Evolutionary conservation across 2,113 vertebrate genomes (phyloP), one percentile per base, ranked within the genome.

Genomic region (Oncorhynchus keta): DNA sequence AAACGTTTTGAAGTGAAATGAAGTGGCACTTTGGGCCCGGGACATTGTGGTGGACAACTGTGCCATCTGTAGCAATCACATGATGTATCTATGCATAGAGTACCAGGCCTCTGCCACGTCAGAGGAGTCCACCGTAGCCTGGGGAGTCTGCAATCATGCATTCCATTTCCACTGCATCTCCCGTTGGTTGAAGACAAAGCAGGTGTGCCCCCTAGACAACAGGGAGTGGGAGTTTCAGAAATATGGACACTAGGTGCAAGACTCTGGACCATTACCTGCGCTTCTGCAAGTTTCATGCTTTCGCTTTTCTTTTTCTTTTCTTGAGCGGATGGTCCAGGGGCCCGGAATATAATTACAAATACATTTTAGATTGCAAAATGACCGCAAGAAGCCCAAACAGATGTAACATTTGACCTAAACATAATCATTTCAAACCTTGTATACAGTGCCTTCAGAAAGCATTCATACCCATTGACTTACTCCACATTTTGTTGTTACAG

Each of bases 91-190:
- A 59, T 99, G 98, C 88, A 99, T 99, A 92, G 97, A 99, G 84
- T 99, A 99, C 89, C 98, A 99, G 87, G 97, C 97, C 1, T 99
- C 98, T 3, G 98, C 98, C 11, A 99, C 97, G 30, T 99, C 98
- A 9, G 98, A 99, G 85, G 98, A 99, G 82, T 99, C 97, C 86
- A 99, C 98, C 9, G 98, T 99, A 4, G 97, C 98, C 0, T 99
- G 97, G 97, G 97, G 97, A 1, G 98, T 99, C 83, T 99, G 98
- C 92, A 99, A 99, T 68, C 98, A 99, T 6, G 98, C 97, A 9
- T 99, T 99, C 87, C 97, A 99, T 82, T 99, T 99, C 89, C 98
- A 99, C 88, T 99, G 98, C 86, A 99, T 99, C 88, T 99, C 97
- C 26, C 98, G 98, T 78, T 99, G 98, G 98, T 93, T 99, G 88